phyloP scores from a whole-genome alignment of 2,888 invertebrate species.

The Mylabris sibirica region DNA sequence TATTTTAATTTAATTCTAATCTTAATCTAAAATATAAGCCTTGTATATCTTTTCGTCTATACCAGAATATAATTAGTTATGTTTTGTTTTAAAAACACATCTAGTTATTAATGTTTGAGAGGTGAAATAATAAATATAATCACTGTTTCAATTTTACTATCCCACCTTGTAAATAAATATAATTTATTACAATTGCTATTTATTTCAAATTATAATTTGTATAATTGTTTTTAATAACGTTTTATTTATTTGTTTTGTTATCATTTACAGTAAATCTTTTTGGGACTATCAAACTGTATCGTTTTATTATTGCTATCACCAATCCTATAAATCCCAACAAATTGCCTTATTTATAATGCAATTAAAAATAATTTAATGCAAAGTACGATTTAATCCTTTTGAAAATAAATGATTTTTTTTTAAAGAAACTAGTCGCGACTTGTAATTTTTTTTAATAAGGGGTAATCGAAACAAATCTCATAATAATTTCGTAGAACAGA shows the following conservation, averaged over 20 bases:
- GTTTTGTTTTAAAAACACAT: slow-evolving; percentile 36
- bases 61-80: not conserved
- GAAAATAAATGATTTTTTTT: too few species aligned
- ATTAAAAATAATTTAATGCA: too few species aligned
- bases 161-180: slow-evolving; percentile 26
- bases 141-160: slow-evolving; percentile 11
- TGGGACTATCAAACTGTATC: slow-evolving; percentile 18
- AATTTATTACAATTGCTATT: slow-evolving; percentile 26
- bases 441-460: too few species aligned
- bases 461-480: too few species aligned
- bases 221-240: slow-evolving; percentile 24
- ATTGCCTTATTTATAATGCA: not conserved
- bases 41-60: not conserved
- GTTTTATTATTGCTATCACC: not conserved
- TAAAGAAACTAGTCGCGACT: too few species aligned
- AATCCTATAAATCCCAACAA: not conserved
- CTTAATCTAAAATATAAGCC: not conserved
- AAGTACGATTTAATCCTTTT: too few species aligned
- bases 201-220: slow-evolving; percentile 14
- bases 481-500: too few species aligned
- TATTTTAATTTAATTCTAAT: slow-evolving; percentile 12
- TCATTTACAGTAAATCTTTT: slow-evolving; percentile 28
- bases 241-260: slow-evolving; percentile 32
- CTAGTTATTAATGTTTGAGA: not conserved
- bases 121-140: not conserved